Evolutionary conservation across 2,113 vertebrate genomes (phyloP).

Genomic region (Etheostoma spectabile): DNA sequence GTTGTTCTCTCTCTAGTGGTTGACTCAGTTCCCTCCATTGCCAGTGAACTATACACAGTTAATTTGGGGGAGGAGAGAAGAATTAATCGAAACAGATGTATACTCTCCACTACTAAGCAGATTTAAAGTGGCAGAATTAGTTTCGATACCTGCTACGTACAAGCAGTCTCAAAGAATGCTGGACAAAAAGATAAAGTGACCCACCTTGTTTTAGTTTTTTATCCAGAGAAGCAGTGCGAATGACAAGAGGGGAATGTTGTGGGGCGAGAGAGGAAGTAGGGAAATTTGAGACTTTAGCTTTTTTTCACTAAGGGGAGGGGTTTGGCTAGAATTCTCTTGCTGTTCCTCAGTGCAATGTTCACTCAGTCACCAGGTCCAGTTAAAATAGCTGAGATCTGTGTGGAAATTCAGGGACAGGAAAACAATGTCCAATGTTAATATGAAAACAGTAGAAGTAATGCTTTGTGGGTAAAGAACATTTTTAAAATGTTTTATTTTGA

Average conservation of each 20-base stretch:
- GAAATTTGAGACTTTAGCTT: constrained; percentile 56
- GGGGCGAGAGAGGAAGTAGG: constrained; percentile 47
- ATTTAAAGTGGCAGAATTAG: not conserved
- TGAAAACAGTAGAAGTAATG: not conserved
- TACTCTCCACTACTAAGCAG: not conserved
- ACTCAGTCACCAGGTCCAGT: not conserved
- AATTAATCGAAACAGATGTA: constrained; percentile 10
- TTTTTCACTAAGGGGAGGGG: constrained; percentile 43
- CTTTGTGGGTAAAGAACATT: not conserved
- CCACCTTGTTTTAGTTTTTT: constrained; percentile 33
- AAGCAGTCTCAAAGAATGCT: not conserved
- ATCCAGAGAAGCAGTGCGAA: not conserved
- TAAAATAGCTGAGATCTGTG: not conserved
- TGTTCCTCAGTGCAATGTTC: not conserved
- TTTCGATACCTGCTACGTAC: not conserved
- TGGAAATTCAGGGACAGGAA: not conserved
- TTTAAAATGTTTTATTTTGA: not conserved
- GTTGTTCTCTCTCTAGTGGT: constrained; percentile 31
- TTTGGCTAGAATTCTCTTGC: not conserved
- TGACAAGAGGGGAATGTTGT: constrained; percentile 27
- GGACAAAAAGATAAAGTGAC: constrained; percentile 8
- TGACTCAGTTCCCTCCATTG: constrained; percentile 56
- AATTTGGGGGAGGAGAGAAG: constrained; percentile 7
- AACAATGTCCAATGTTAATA: not conserved
- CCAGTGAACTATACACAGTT: not conserved